Conservation (phyloP, 2,797 vertebrate species). For the Xiphophorus birchmanni region DNA sequence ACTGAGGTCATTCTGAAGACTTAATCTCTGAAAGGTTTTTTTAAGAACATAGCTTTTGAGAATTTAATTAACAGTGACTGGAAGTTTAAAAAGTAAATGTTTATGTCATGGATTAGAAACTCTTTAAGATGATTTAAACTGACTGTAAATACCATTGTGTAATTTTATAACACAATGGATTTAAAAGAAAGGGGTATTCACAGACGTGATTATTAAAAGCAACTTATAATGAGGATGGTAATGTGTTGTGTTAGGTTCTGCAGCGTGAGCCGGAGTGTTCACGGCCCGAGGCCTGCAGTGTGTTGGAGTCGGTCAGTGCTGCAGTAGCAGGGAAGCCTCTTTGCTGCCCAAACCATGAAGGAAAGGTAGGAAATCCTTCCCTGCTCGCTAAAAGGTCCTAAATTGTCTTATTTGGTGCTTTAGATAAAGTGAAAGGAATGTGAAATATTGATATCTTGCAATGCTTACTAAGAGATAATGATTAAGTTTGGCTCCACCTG, state of each 20-base stretch:
- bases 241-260: slow-evolving; percentile 77
- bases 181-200: not conserved
- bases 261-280: slow-evolving; percentile 89
- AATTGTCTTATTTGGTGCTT: not conserved
- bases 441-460: not conserved
- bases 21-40: slow-evolving; percentile 1
- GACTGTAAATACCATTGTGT: not conserved
- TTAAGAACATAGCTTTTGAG: not conserved
- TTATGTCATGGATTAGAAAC: not conserved
- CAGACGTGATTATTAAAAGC: not conserved
- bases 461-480: not conserved
- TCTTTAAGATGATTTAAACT: not conserved
- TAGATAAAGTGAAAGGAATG: not conserved
- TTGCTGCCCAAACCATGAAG: slow-evolving; percentile 91
- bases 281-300: slow-evolving; percentile 79
- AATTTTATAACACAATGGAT: not conserved
- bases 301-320: slow-evolving; percentile 86
- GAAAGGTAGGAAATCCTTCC: slow-evolving; percentile 70
- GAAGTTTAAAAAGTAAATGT: not conserved
- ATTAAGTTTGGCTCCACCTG: slow-evolving; percentile 59
- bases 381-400: not conserved
- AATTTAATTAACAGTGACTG: not conserved
- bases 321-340: slow-evolving; percentile 88
- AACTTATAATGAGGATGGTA: not conserved
- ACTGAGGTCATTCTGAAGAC: slow-evolving; percentile 35